phyloP scores from a whole-genome alignment of 2,113 vertebrate genomes.

The Aptenodytes forsteri region DNA sequence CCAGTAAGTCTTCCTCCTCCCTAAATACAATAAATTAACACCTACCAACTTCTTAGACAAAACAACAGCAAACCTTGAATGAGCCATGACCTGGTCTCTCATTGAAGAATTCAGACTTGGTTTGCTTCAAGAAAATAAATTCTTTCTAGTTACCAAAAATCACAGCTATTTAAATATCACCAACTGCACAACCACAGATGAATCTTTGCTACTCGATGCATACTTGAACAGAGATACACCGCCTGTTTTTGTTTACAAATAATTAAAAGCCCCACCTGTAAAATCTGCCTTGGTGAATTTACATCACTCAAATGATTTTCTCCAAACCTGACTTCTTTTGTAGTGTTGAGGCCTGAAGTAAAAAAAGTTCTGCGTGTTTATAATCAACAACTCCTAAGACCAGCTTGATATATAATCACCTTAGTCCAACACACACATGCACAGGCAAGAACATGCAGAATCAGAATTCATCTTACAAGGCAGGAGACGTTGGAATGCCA shows the following conservation, averaged over 20 bases:
- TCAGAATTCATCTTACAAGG: background rate
- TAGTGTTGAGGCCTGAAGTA: slow-evolving; percentile 3
- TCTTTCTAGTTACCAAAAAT: background rate
- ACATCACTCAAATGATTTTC: background rate
- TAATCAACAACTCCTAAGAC: slow-evolving; percentile 11
- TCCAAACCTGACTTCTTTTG: slow-evolving; percentile 19
- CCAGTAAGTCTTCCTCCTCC: background rate
- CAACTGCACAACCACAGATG: background rate
- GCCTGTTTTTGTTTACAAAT: slow-evolving; percentile 31
- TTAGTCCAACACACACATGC: background rate
- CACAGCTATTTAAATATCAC: background rate
- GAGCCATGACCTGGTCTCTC: background rate
- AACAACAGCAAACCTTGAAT: background rate
- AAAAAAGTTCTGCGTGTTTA: background rate
- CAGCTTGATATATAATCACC: background rate
- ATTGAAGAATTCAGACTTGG: background rate
- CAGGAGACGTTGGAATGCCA: slow-evolving; percentile 19
- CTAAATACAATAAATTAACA: background rate
- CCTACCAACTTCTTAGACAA: background rate
- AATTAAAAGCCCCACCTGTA: slow-evolving; percentile 44
- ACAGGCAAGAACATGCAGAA: slow-evolving; percentile 44
- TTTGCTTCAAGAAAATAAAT: background rate
- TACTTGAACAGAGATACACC: background rate
- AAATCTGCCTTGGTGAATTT: background rate
- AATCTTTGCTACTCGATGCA: background rate